phyloP scores from a whole-genome alignment of 2,113 vertebrate species.

The Equus quagga region DNA sequence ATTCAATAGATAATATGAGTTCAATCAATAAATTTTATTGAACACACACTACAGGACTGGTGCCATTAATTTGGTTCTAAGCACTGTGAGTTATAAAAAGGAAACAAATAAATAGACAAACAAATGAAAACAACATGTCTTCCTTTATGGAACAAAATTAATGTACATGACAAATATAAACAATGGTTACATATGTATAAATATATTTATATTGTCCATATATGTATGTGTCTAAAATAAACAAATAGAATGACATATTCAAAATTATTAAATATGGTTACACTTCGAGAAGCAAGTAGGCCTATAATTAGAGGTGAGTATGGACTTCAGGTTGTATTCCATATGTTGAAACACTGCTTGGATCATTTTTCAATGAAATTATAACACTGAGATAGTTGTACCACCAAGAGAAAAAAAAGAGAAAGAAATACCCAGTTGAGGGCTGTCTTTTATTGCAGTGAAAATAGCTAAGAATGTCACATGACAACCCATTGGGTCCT shows the following conservation, averaged over 20 bases:
- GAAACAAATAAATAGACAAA: background rate
- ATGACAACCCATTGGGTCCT: background rate
- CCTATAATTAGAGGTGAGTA: background rate
- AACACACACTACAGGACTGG: background rate
- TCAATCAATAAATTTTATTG: background rate
- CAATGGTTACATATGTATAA: background rate
- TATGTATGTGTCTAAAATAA: background rate
- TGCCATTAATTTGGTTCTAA: background rate
- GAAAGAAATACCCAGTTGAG: background rate
- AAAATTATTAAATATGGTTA: background rate
- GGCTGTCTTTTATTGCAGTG: background rate
- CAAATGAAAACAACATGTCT: background rate
- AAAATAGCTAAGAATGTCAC: background rate
- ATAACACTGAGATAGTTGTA: background rate
- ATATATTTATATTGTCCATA: background rate
- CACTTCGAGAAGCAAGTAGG: background rate
- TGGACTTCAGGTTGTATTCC: background rate
- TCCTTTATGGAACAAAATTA: background rate
- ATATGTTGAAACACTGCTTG: background rate
- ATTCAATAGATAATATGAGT: background rate
- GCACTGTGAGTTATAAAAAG: background rate
- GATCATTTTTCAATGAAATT: background rate
- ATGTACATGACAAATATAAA: background rate
- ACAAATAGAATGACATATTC: background rate
- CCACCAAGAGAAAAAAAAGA: background rate